These are phyloP conservation scores for Hybognathus amarus DNA, from an alignment of 2,797 vertebrate genomes.

Conservation along the genomic window DNA sequence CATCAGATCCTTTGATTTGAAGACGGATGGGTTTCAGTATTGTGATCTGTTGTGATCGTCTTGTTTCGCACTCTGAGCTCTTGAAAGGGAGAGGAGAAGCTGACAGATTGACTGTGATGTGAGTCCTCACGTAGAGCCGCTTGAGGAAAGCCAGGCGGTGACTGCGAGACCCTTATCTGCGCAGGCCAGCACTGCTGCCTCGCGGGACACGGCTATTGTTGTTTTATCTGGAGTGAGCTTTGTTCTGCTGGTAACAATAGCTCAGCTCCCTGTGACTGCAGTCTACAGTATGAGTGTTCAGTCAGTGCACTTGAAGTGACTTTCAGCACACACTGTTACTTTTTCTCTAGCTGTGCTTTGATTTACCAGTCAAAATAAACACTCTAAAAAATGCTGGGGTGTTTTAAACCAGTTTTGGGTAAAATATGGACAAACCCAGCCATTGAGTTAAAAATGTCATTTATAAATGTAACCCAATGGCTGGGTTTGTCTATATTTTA, in stretches of 20 bases:
- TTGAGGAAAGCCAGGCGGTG: constrained; percentile 41
- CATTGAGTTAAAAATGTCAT: too few species aligned
- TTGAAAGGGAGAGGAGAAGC: constrained; percentile 32
- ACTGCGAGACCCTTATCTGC: constrained; percentile 41
- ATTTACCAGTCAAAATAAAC: background rate
- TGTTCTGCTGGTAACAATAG: constrained; percentile 36
- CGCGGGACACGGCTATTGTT: constrained; percentile 6
- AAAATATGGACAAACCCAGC: too few species aligned
- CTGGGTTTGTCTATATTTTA: too few species aligned
- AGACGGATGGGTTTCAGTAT: constrained; percentile 4
- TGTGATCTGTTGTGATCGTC: constrained; percentile 6
- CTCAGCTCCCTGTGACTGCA: background rate
- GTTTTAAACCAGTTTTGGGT: too few species aligned
- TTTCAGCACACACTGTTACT: background rate
- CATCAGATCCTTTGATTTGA: background rate
- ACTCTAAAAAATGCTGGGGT: too few species aligned
- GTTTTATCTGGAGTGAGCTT: constrained; percentile 42
- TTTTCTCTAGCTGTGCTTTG: background rate
- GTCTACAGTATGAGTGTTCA: background rate
- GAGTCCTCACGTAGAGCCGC: constrained; percentile 19
- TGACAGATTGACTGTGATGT: constrained; percentile 33
- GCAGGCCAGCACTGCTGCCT: constrained; percentile 15
- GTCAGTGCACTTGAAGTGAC: background rate
- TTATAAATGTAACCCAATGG: too few species aligned
- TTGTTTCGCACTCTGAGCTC: constrained; percentile 41